These are phyloP conservation scores for Poeciliopsis prolifica DNA, from an alignment of 2,113 vertebrate species.

Conservation along the genomic window DNA sequence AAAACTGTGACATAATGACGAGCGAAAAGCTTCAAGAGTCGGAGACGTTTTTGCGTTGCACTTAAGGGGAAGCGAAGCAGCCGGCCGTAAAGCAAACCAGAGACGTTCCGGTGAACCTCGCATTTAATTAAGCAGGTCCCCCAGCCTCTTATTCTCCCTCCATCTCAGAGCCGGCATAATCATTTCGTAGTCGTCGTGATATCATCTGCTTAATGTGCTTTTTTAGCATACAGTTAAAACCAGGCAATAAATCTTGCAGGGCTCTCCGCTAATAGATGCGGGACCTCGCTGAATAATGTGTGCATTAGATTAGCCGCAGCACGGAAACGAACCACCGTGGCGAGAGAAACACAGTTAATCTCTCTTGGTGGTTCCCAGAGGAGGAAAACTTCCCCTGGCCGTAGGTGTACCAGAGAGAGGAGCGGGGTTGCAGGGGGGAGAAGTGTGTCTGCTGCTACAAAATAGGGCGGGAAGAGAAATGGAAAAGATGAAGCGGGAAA, in stretches of 20 bases:
- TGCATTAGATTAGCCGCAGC: conserved; percentile 74
- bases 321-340: conserved; percentile 59
- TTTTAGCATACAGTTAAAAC: conserved; percentile 84
- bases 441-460: conserved; percentile 10
- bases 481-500: conserved; percentile 26
- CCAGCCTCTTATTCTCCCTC: conserved; percentile 41
- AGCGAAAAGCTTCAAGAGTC: background rate
- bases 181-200: conserved; percentile 77
- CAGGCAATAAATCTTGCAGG: conserved; percentile 77
- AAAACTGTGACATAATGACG: background rate
- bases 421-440: conserved; percentile 12
- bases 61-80: conserved; percentile 40
- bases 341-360: conserved; percentile 72
- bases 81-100: conserved; percentile 54
- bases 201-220: conserved; percentile 85
- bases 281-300: conserved; percentile 74
- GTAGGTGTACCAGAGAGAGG: conserved; percentile 27
- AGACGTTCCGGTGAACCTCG: conserved; percentile 75
- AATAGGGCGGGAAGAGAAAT: conserved; percentile 6
- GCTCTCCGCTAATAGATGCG: conserved; percentile 78
- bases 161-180: conserved; percentile 75
- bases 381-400: conserved; percentile 51
- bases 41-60: background rate
- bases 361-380: conserved; percentile 57
- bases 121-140: conserved; percentile 79